Evolutionary conservation across 2,113 vertebrate genomes (phyloP), one percentile per base, ranked within the genome.

Genomic region (Sceloporus tristichus): DNA sequence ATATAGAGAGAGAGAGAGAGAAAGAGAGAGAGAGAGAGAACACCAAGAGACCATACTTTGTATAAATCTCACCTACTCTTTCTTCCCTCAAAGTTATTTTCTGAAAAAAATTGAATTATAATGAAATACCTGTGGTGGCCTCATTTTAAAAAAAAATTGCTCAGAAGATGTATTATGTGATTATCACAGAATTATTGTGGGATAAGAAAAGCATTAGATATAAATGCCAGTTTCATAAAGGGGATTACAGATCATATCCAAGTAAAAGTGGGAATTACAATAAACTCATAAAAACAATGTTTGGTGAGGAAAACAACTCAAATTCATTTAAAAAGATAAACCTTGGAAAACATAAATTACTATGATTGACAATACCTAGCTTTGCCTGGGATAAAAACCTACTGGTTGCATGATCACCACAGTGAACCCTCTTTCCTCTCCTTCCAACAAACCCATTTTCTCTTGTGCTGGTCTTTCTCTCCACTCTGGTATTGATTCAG

Each of bases 201-300:
- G 56, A 89, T 53, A 75, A 78, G 23, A 53, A 1, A 86, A 14
- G 79, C 88, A 71, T 56, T 89, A 90, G 40, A 79, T 68, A 89
- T 85, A 85, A 88, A 84, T 29, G 79, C 65, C 5, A 19, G 2
- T 66, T 9, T 10, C 29, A 7, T 27, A 93, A 89, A 42, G 88
- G 76, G 0, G 25, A 0, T 0, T 8, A 79, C 21, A 70, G 54
- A 29, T 86, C 79, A 82, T 92, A 84, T 42, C 42, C 68, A 85
- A 78, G 56, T 73, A 88, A 86, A 23, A 90, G 21, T 0, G 65
- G 38, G 18, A 90, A 84, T 82, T 0, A 0, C 84, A 88, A 29
- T 62, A 74, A 54, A 87, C 23, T 59, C 85, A 62, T n/a, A 93
- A 92, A 79, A 92, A 79, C 82, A 89, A 56, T 89, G 53, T 6